phyloP scores from a whole-genome alignment of 2,113 vertebrate genomes.

The Limanda limanda region DNA sequence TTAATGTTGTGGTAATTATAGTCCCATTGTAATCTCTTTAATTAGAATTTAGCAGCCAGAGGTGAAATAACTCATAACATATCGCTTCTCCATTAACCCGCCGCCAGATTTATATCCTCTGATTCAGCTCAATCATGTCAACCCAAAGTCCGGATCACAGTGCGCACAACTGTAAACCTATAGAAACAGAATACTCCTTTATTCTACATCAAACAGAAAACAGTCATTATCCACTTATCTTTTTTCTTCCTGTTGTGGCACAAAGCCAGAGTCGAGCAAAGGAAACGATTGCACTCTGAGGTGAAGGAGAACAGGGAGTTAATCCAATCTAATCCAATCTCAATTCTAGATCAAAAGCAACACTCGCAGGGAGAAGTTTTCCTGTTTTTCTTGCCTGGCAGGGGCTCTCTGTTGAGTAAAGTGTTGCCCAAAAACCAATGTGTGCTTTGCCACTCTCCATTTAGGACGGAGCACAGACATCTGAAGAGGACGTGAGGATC shows the following conservation, averaged over 20 bases:
- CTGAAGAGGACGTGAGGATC: slow-evolving; percentile 16
- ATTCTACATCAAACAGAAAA: slow-evolving; percentile 48
- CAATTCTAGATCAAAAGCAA: slow-evolving; percentile 70
- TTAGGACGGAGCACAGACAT: slow-evolving; percentile 26
- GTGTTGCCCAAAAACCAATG: slow-evolving; percentile 35
- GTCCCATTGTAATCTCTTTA: slow-evolving; percentile 61
- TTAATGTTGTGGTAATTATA: slow-evolving; percentile 64
- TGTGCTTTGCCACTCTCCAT: slow-evolving; percentile 5
- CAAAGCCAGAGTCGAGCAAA: slow-evolving; percentile 52
- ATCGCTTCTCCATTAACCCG: slow-evolving; percentile 13
- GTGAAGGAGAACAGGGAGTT: slow-evolving; percentile 42
- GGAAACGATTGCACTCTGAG: slow-evolving; percentile 38
- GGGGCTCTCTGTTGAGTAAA: slow-evolving; percentile 22
- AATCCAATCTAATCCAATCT: slow-evolving; percentile 72
- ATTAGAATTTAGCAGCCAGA: slow-evolving; percentile 56
- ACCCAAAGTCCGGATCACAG: slow-evolving; percentile 9
- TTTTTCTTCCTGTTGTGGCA: slow-evolving; percentile 50
- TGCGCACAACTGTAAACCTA: slow-evolving; percentile 27
- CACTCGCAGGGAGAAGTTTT: slow-evolving; percentile 49
- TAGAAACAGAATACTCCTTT: slow-evolving; percentile 12
- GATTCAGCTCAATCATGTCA: not conserved
- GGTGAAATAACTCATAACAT: slow-evolving; percentile 59
- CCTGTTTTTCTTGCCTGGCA: slow-evolving; percentile 47
- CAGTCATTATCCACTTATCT: slow-evolving; percentile 45
- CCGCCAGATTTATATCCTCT: slow-evolving; percentile 28